Conservation (phyloP, 2,888 invertebrate species). For the Cheilosia variabilis region DNA sequence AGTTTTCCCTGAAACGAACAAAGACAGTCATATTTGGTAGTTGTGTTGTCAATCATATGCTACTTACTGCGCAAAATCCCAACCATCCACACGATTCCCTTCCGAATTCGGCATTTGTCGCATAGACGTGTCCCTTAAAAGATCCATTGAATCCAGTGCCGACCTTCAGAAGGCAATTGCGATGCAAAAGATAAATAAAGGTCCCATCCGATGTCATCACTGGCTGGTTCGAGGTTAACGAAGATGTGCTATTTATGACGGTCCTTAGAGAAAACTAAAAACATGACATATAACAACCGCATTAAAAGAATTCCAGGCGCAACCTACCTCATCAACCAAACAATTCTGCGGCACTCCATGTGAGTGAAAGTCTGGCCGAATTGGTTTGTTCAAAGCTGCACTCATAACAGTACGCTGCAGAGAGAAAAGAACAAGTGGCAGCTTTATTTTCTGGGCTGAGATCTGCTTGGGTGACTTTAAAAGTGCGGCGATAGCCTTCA, state of each 20-base stretch:
- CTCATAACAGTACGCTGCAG: slow-evolving; percentile 95
- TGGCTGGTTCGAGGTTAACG: slow-evolving; percentile 82
- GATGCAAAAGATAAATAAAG: slow-evolving; percentile 93
- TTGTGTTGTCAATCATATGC: slow-evolving; percentile 13
- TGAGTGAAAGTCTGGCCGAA: slow-evolving; percentile 94
- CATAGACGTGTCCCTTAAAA: slow-evolving; percentile 94
- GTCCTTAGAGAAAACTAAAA: slow-evolving; percentile 81
- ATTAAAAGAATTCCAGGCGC: slow-evolving; percentile 79
- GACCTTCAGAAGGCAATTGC: slow-evolving; percentile 94
- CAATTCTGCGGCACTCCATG: slow-evolving; percentile 93
- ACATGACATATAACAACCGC: neutral
- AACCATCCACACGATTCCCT: slow-evolving; percentile 92
- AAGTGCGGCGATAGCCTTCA: slow-evolving; percentile 93
- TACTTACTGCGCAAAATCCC: slow-evolving; percentile 91
- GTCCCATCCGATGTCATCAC: slow-evolving; percentile 95
- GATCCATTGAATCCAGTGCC: slow-evolving; percentile 98
- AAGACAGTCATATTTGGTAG: neutral
- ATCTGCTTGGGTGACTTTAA: slow-evolving; percentile 92
- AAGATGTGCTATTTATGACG: slow-evolving; percentile 84
- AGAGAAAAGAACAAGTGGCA: slow-evolving; percentile 93
- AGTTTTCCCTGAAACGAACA: slow-evolving; percentile 88
- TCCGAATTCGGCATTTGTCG: slow-evolving; percentile 92
- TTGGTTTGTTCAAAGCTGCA: slow-evolving; percentile 92
- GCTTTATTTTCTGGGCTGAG: slow-evolving; percentile 91
- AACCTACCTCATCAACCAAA: slow-evolving; percentile 86